These are phyloP conservation scores for Spheniscus humboldti DNA, from an alignment of 2,797 vertebrate species.

Conservation along the genomic window DNA sequence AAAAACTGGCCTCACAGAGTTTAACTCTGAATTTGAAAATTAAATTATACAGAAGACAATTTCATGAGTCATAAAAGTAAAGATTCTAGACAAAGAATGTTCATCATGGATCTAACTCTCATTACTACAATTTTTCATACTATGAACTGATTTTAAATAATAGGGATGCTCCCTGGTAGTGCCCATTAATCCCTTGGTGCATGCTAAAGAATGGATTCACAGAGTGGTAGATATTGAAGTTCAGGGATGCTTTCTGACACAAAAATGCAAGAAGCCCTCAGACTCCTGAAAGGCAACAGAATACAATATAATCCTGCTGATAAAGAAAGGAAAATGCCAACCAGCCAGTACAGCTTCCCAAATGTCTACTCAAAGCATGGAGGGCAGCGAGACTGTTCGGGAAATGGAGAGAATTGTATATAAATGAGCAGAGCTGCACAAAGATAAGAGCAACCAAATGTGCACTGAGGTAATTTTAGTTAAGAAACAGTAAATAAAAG, in stretches of 20 bases:
- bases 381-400: not conserved
- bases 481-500: not conserved
- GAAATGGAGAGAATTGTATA: not conserved
- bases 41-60: not conserved
- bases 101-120: not conserved
- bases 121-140: not conserved
- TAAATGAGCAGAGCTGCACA: not conserved
- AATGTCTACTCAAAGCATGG: not conserved
- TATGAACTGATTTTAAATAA: not conserved
- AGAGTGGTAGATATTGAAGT: not conserved
- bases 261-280: not conserved
- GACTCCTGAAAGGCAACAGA: not conserved
- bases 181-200: not conserved
- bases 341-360: not conserved
- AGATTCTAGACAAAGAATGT: not conserved
- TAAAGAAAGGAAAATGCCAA: slow-evolving; percentile 7
- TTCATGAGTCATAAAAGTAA: not conserved
- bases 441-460: not conserved
- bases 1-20: not conserved
- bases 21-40: not conserved
- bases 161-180: not conserved
- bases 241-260: not conserved
- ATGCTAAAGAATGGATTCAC: not conserved
- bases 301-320: not conserved
- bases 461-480: not conserved